A percentile compares a stretch with the other conserved stretches of the same genome.
phyloP scores from a whole-genome alignment of 2,113 vertebrate species.

The Polypterus bichir region DNA sequence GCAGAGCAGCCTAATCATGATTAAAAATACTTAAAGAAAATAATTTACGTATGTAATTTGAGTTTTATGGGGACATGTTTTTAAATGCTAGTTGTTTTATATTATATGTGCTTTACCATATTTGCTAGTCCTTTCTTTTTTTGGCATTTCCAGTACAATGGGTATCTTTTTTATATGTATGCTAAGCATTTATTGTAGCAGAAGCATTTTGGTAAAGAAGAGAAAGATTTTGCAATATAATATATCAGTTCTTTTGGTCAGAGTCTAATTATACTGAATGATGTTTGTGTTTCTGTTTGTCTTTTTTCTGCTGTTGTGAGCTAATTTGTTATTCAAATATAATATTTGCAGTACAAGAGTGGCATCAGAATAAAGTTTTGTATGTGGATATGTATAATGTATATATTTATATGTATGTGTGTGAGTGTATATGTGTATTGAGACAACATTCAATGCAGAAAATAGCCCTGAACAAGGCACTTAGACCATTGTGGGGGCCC shows the following conservation, averaged over 20 bases:
- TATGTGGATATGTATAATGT: not conserved
- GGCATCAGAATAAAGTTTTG: constrained; percentile 21
- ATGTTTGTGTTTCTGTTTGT: constrained; percentile 46
- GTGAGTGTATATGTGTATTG: not conserved
- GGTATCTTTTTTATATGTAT: constrained; percentile 77
- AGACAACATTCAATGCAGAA: too few relatives aligned
- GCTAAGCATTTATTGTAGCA: constrained; percentile 88
- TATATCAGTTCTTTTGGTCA: constrained; percentile 68
- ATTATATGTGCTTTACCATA: constrained; percentile 64
- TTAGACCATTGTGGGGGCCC: too few relatives aligned
- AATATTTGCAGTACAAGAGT: constrained; percentile 24
- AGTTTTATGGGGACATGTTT: constrained; percentile 67
- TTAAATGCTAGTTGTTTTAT: constrained; percentile 69
- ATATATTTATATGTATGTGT: not conserved
- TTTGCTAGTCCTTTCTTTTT: constrained; percentile 54
- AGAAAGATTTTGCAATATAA: constrained; percentile 66
- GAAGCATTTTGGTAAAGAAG: constrained; percentile 71
- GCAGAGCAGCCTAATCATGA: constrained; percentile 49
- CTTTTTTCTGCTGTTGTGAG: constrained; percentile 28
- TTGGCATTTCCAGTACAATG: constrained; percentile 73
- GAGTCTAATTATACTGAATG: constrained; percentile 56
- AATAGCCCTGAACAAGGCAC: too few relatives aligned
- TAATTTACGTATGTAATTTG: constrained; percentile 63
- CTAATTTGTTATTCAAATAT: constrained; percentile 28
- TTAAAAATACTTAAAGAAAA: constrained; percentile 28